These are phyloP conservation scores for Trichogramma pretiosum DNA, from an alignment of 1,140 invertebrate genomes.

Conservation along the genomic window DNA sequence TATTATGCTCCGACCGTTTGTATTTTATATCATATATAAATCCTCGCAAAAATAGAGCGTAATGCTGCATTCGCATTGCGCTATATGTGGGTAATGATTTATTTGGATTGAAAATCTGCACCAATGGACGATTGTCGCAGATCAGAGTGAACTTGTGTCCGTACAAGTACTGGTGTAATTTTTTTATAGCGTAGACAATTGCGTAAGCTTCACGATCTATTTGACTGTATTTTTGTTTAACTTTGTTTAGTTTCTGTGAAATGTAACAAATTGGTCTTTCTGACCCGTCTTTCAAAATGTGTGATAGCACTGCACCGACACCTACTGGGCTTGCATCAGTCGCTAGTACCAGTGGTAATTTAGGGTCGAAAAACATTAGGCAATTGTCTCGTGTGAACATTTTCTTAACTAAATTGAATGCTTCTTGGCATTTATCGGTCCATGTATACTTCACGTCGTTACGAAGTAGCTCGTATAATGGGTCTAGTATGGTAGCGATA, in stretches of 20 bases:
- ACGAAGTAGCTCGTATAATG: not conserved
- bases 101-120: slow-evolving; percentile 28
- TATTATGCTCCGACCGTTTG: slow-evolving; percentile 18
- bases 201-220: slow-evolving; percentile 44
- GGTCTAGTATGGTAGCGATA: not conserved
- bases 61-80: slow-evolving; percentile 22
- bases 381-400: not conserved
- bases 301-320: slow-evolving; percentile 30
- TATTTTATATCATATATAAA: slow-evolving; percentile 23
- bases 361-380: not conserved
- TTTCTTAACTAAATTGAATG: not conserved
- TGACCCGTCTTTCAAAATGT: slow-evolving; percentile 21
- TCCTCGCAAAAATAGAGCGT: slow-evolving; percentile 24
- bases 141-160: slow-evolving; percentile 26
- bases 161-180: slow-evolving; percentile 39
- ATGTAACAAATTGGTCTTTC: slow-evolving; percentile 39
- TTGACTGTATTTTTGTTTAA: slow-evolving; percentile 43
- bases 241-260: slow-evolving; percentile 35
- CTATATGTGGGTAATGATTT: slow-evolving; percentile 24
- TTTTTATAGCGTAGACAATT: slow-evolving; percentile 39
- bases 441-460: not conserved
- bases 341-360: not conserved
- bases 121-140: slow-evolving; percentile 32
- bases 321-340: slow-evolving; percentile 30
- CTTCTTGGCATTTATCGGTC: not conserved